Evolutionary conservation across 2,888 invertebrate genomes (phyloP).

Genomic region (Seladonia tumulorum): DNA sequence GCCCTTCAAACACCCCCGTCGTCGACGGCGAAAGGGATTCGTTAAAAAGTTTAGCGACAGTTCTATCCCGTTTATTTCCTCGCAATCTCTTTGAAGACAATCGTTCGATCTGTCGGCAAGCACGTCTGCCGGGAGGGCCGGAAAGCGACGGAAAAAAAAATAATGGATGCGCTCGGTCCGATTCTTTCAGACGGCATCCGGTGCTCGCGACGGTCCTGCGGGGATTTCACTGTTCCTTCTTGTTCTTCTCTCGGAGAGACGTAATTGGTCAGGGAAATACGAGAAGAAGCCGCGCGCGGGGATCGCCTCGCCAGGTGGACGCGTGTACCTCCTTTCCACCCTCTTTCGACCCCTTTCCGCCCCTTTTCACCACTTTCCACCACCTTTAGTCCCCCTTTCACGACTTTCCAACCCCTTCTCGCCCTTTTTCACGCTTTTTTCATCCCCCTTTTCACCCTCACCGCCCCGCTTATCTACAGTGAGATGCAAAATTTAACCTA

Average conservation of each 20-base stretch:
- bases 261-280: conserved; percentile 76
- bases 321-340: neutral
- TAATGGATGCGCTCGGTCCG: conserved; percentile 60
- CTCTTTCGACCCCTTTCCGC: neutral
- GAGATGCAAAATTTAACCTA: neutral
- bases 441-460: conserved; percentile 40
- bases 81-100: conserved; percentile 63
- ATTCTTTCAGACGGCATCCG: conserved; percentile 48
- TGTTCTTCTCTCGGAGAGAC: conserved; percentile 45
- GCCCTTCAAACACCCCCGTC: conserved; percentile 31
- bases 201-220: conserved; percentile 52
- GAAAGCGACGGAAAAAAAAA: conserved; percentile 22
- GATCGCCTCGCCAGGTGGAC: conserved; percentile 52
- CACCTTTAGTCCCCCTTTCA: conserved; percentile 18
- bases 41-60: conserved; percentile 72
- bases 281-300: conserved; percentile 69
- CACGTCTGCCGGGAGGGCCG: conserved; percentile 43
- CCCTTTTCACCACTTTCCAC: neutral
- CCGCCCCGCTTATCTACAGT: conserved; percentile 56
- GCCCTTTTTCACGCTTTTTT: neutral
- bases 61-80: conserved; percentile 60
- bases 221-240: conserved; percentile 68
- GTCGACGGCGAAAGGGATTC: conserved; percentile 59
- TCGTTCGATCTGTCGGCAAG: conserved; percentile 65
- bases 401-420: neutral